Percentiles rank a stretch among this genome's conserved stretches.
phyloP scores from a whole-genome alignment of 2,113 vertebrate species.

The Hippolais icterina region DNA sequence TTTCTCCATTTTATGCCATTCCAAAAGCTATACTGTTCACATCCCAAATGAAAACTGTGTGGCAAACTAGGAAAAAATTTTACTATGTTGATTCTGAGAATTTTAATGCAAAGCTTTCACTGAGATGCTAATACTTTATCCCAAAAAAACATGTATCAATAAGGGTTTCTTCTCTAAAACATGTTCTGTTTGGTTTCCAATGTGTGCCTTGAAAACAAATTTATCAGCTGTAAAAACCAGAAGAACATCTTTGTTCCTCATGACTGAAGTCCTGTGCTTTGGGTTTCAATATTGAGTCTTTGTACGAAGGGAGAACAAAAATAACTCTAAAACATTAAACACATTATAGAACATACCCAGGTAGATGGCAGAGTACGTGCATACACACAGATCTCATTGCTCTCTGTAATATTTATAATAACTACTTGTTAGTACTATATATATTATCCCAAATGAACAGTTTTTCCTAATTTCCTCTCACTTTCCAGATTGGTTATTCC shows the following conservation, averaged over 20 bases:
- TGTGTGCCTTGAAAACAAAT: conserved; percentile 65
- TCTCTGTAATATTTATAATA: background rate
- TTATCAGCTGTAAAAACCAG: conserved; percentile 71
- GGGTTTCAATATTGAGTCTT: conserved; percentile 43
- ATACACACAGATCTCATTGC: background rate
- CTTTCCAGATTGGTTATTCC: background rate
- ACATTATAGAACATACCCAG: background rate
- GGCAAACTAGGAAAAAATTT: conserved; percentile 55
- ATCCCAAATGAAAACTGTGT: conserved; percentile 39
- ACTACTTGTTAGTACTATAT: background rate
- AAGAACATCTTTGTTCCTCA: conserved; percentile 69
- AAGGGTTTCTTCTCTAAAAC: conserved; percentile 38
- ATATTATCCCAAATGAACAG: background rate
- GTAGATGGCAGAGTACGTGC: background rate
- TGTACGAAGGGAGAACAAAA: conserved; percentile 43
- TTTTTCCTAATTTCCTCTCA: background rate
- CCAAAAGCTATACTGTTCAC: conserved; percentile 55
- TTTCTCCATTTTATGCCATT: conserved; percentile 30
- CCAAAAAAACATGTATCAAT: background rate
- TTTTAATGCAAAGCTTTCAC: conserved; percentile 36
- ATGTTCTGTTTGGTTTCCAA: conserved; percentile 53
- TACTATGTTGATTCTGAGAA: conserved; percentile 58
- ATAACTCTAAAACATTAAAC: conserved; percentile 1
- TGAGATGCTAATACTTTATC: conserved; percentile 43
- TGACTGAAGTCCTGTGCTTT: conserved; percentile 67